Evolutionary conservation across 2,888 invertebrate species (phyloP).

Genomic region (Lymantria monacha): DNA sequence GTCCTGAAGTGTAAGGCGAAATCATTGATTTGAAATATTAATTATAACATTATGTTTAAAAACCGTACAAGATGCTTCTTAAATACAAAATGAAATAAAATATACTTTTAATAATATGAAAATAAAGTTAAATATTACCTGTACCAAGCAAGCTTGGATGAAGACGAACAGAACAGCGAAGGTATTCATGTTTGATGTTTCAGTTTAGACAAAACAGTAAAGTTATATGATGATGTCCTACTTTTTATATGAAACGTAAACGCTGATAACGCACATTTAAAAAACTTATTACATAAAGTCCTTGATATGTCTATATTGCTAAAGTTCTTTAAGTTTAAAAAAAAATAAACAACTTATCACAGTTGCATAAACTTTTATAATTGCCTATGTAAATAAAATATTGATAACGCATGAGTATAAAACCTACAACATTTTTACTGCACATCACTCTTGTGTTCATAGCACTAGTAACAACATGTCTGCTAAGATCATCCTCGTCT

Average conservation of each 20-base stretch:
- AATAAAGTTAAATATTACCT: slow-evolving; percentile 31
- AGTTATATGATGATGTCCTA: neutral
- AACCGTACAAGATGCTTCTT: too few species aligned
- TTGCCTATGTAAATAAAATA: neutral
- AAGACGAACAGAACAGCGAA: slow-evolving; percentile 39
- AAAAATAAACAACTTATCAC: neutral
- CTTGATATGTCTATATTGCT: neutral
- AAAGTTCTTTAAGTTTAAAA: neutral
- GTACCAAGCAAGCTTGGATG: slow-evolving; percentile 43
- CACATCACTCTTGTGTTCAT: slow-evolving; percentile 12
- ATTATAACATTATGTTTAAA: too few species aligned
- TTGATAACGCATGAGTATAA: neutral
- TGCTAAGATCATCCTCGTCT: slow-evolving; percentile 12
- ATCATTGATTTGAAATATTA: too few species aligned
- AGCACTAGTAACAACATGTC: slow-evolving; percentile 13
- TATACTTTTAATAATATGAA: too few species aligned
- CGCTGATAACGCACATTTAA: neutral
- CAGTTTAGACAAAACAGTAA: neutral
- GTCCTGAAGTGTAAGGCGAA: too few species aligned
- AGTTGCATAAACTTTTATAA: neutral
- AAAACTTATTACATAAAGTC: neutral
- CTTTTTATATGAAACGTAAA: neutral
- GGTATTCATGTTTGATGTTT: slow-evolving; percentile 10
- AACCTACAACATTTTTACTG: neutral
- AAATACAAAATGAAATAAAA: too few species aligned